A percentile compares a stretch with the other conserved stretches of the same genome.
Conservation (phyloP, 2,113 vertebrate genomes). For the Scortum barcoo region DNA sequence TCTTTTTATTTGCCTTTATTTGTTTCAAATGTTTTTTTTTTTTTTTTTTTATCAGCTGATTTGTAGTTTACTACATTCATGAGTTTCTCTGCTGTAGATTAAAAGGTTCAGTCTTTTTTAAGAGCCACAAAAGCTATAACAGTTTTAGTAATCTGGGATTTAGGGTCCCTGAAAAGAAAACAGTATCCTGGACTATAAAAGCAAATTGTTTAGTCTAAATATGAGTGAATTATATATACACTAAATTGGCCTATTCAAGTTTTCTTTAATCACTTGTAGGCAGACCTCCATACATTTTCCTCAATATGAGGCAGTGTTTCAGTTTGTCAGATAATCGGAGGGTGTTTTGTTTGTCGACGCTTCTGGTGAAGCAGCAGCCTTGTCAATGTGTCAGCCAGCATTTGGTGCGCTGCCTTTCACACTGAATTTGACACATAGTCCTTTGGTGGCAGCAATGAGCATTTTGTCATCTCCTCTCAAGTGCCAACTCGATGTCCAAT, state of each 20-base stretch:
- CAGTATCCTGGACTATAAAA: neutral
- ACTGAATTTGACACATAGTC: slow-evolving; percentile 72
- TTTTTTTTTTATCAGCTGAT: neutral
- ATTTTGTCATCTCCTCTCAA: slow-evolving; percentile 76
- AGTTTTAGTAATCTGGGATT: neutral
- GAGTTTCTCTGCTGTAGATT: neutral
- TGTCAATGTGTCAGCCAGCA: slow-evolving; percentile 63
- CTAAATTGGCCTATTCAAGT: neutral
- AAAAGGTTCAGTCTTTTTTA: neutral
- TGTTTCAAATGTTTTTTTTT: slow-evolving; percentile 1
- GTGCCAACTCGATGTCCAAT: slow-evolving; percentile 79
- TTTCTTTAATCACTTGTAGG: slow-evolving; percentile 3
- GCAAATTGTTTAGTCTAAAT: neutral
- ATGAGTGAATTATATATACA: neutral
- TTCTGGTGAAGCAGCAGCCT: slow-evolving; percentile 21
- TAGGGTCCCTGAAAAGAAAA: neutral
- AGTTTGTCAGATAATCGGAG: slow-evolving; percentile 31
- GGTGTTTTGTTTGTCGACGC: slow-evolving; percentile 54
- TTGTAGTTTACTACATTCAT: neutral
- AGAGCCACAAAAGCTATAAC: neutral
- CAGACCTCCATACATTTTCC: slow-evolving; percentile 2
- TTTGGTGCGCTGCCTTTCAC: slow-evolving; percentile 61
- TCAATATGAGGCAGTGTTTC: neutral
- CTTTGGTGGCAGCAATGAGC: slow-evolving; percentile 72
- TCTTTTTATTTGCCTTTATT: neutral